Evolutionary conservation across 1,140 invertebrate species (phyloP), one percentile per base, ranked within the genome.

Genomic region (Mercenaria mercenaria): DNA sequence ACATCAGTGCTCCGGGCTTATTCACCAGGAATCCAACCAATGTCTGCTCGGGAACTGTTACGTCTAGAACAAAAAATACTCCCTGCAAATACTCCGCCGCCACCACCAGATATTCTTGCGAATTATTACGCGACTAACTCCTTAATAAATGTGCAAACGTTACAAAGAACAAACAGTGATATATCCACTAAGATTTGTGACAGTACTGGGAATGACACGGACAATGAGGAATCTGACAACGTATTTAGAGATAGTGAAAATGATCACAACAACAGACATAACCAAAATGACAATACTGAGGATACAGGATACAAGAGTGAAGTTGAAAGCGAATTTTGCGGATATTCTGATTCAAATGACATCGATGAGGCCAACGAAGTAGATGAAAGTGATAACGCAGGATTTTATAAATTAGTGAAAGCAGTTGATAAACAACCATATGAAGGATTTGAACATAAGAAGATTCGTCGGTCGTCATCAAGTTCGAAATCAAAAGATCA

Each of bases 371-470:
- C 29, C 1, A 2, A 41, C 50, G 79, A 81, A 10, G 20, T 37
- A 50, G 52, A 37, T 15, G 80, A 82, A n/a, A 41, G n/a, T 10
- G 80, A 41, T 23, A 43, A 43, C 3, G 34, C 1, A 23, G 86
- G 79, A 34, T 88, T 52, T 79, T 88, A 80, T 52, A 88, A 88
- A 67, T 23, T 88, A 4, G 41, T 88, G 2, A 88, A 88, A 72
- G 86, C 86, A 0, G 37, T 88, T 23, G 86, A 88, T 18, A 56
- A 26, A 37, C 29, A 81, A 29, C 74, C 86, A 18, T 88, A 88
- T 72, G 61, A 50, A 32, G 77, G 86, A 18, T 88, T 64, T 81
- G 86, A 80, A 80, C 86, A 88, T 39, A 80, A 81, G 72, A 88
- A 88, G 41, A 47, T 80, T 6, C 37, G 86, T 37, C 23, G 72